Conservation (phyloP, 64 coral and sea anemone species). For the Montipora efflorescens region DNA sequence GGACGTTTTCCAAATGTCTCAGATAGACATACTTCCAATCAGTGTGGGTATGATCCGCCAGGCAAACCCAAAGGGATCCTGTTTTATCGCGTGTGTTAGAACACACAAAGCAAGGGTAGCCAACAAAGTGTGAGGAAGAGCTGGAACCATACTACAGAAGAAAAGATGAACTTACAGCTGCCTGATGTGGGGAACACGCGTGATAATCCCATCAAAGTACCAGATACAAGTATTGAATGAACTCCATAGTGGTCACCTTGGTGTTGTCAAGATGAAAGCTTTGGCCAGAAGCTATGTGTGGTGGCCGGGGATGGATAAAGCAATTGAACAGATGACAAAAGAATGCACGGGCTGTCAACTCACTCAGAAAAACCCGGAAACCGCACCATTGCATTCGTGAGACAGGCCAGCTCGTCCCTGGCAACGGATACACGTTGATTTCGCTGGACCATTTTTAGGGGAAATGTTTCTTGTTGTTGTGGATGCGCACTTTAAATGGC, state of each 20-base stretch:
- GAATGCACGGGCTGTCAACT: conserved; percentile 29
- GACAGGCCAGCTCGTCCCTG: conserved; percentile 13
- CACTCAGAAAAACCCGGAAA: conserved; percentile 16
- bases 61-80: conserved; percentile 45
- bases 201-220: neutral
- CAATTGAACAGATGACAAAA: conserved; percentile 9
- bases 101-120: conserved; percentile 13
- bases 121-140: neutral
- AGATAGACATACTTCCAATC: conserved; percentile 36
- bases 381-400: conserved; percentile 12
- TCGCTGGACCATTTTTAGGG: neutral
- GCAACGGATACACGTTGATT: conserved; percentile 23
- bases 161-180: conserved; percentile 15
- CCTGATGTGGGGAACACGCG: conserved; percentile 5
- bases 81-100: neutral
- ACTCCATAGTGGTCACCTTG: conserved; percentile 29
- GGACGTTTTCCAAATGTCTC: conserved; percentile 38
- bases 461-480: too few species aligned
- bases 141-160: conserved; percentile 24
- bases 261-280: conserved; percentile 46
- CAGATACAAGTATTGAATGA: neutral
- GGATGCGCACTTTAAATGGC: too few species aligned
- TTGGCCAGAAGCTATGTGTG: conserved; percentile 53
- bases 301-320: conserved; percentile 42
- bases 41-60: neutral